Evolutionary conservation across 2,888 invertebrate genomes (phyloP).

Genomic region (Ischnura elegans): DNA sequence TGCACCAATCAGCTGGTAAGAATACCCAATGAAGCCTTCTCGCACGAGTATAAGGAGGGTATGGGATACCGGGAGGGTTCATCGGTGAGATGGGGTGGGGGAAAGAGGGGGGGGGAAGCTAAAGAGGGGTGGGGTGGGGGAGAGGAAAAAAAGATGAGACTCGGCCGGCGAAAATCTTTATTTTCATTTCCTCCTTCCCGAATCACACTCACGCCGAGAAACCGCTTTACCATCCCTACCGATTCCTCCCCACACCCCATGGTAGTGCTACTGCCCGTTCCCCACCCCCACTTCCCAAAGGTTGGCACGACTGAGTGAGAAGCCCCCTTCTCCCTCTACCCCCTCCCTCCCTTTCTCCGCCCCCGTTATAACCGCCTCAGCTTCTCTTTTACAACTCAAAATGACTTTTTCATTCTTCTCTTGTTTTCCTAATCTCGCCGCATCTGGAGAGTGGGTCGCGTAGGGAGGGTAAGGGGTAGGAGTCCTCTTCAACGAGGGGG

Average conservation of each 20-base stretch:
- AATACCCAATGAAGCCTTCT: too few species aligned
- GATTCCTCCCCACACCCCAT: too few species aligned
- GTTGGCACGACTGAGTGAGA: too few species aligned
- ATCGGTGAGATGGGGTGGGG: too few species aligned
- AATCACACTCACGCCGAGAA: neutral
- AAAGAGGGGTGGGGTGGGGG: neutral
- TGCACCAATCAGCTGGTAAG: too few species aligned
- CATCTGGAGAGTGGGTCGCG: neutral
- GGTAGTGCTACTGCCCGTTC: too few species aligned
- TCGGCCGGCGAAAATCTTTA: slow-evolving; percentile 44
- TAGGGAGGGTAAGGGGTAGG: neutral
- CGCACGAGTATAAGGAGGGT: neutral
- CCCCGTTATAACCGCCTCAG: slow-evolving; percentile 27
- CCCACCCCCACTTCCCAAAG: too few species aligned
- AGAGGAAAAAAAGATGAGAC: neutral
- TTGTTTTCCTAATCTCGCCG: slow-evolving; percentile 50
- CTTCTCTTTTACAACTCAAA: slow-evolving; percentile 55
- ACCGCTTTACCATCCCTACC: too few species aligned
- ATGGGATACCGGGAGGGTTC: too few species aligned
- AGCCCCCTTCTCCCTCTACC: neutral
- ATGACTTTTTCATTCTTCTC: slow-evolving; percentile 66
- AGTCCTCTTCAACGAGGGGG: neutral
- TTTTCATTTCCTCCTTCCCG: slow-evolving; percentile 49
- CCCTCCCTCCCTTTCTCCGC: neutral
- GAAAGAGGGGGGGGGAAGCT: neutral